Evolutionary conservation across 2,797 vertebrate species (phyloP), one percentile per base, ranked within the genome.

Genomic region (Siniperca undulata): DNA sequence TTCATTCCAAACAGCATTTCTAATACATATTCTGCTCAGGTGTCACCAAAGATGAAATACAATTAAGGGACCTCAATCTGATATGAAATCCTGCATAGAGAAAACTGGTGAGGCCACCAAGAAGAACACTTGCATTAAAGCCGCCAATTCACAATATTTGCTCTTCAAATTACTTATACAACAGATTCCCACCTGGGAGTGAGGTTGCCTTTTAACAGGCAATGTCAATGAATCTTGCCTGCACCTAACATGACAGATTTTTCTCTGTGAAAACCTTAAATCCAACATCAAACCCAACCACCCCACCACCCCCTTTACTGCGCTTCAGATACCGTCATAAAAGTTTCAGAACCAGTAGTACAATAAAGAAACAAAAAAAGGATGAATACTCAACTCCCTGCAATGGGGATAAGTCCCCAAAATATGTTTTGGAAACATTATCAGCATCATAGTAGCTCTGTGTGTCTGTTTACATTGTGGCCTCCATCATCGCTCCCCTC

Each of bases 351-450:
- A 83, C 53, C 64, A 84, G 73, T 77, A 78, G 74, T 52, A 78
- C 83, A 86, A 90, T 24, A 84, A 75, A 64, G 77, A 89, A 83
- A 85, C 78, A 91, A 77, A 81, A 82, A 82, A 81, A 86, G 78
- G 93, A 95, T 93, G 94, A 95, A 96, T 94, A 95, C 89, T 91
- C 77, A 89, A 92, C 93, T 94, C 92, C 90, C 94, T 94, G 95
- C 91, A 92, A 94, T 87, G 93, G 91, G 95, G 93, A 94, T 94
- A 94, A 94, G 92, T 90, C 89, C 91, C 88, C 74, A 83, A 95
- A 95, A 95, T 92, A 93, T 94, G 93, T 95, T 95, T 95, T 93
- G 91, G 94, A 94, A 95, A 95, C 93, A 95, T 95, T 95, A 96
- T 96, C 95, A 95, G 91, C 92, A 88, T 93, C 94, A 89, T 93